These are phyloP conservation scores for Eilema griseolum DNA, from an alignment of 2,888 invertebrate genomes.

Conservation along the genomic window DNA sequence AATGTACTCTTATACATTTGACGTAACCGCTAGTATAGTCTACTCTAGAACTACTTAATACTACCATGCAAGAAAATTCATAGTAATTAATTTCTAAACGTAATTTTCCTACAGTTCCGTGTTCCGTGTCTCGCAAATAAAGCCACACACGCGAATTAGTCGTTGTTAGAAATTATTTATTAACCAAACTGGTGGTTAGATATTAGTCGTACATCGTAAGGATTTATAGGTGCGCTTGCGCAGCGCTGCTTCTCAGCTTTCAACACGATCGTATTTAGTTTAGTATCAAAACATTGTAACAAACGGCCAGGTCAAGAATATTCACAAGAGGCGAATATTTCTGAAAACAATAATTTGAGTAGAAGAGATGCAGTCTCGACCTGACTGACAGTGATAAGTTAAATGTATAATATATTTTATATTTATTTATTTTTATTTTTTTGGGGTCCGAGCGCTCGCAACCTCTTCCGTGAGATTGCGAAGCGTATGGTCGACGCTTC, in stretches of 20 bases:
- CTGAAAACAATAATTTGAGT: not conserved
- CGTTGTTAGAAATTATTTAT: conserved; percentile 40
- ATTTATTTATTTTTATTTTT: no score
- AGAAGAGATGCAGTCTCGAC: not conserved
- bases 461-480: no score
- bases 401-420: no score
- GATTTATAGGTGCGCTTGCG: conserved; percentile 37
- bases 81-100: conserved; percentile 4
- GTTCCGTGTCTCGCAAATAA: conserved; percentile 1
- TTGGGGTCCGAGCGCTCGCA: no score
- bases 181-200: conserved; percentile 37
- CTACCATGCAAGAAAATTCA: not conserved
- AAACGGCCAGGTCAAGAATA: not conserved
- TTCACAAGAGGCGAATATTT: not conserved
- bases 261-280: conserved; percentile 39
- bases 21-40: no score
- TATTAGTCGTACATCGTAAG: conserved; percentile 41
- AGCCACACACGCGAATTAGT: conserved; percentile 15
- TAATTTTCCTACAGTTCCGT: conserved; percentile 17
- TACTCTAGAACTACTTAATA: not conserved
- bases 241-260: conserved; percentile 17
- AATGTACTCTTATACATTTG: no score
- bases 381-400: no score
- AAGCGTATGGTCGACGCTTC: no score
- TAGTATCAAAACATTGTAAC: conserved; percentile 3